These are phyloP conservation scores for Copsychus sechellarum DNA, from an alignment of 2,113 vertebrate species.

Conservation along the genomic window DNA sequence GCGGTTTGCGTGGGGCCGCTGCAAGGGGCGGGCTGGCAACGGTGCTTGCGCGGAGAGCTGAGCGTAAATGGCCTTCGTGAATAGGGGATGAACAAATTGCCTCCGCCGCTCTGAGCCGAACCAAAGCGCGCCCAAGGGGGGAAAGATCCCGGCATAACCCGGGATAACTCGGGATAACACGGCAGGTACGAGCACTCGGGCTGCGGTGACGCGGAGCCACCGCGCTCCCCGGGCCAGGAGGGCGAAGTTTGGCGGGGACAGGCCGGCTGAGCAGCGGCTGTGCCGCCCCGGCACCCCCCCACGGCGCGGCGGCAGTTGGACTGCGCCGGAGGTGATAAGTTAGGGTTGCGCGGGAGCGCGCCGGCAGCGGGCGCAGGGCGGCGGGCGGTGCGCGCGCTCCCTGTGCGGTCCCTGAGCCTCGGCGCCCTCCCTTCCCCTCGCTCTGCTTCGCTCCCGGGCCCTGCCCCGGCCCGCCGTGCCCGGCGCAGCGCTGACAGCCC, in stretches of 20 bases:
- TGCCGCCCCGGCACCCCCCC: not conserved
- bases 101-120: not conserved
- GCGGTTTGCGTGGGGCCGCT: not conserved
- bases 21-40: accelerated
- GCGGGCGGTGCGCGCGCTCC: not conserved
- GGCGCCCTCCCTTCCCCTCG: accelerated
- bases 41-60: not conserved
- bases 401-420: accelerated
- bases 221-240: accelerated
- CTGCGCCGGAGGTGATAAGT: not conserved
- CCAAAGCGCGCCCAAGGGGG: not conserved
- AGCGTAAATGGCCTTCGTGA: not conserved
- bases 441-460: not conserved
- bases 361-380: not conserved
- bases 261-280: not conserved
- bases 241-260: not conserved
- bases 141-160: not conserved
- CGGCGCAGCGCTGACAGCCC: not conserved
- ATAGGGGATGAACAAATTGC: not conserved
- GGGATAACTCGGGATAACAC: not conserved
- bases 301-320: not conserved
- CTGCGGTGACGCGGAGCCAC: accelerated
- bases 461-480: not conserved
- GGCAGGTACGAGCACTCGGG: accelerated
- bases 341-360: accelerated